A percentile compares a stretch with the other conserved stretches of the same genome.
These are phyloP conservation scores for Galemys pyrenaicus DNA, from an alignment of 2,113 vertebrate genomes.

Conservation along the genomic window DNA sequence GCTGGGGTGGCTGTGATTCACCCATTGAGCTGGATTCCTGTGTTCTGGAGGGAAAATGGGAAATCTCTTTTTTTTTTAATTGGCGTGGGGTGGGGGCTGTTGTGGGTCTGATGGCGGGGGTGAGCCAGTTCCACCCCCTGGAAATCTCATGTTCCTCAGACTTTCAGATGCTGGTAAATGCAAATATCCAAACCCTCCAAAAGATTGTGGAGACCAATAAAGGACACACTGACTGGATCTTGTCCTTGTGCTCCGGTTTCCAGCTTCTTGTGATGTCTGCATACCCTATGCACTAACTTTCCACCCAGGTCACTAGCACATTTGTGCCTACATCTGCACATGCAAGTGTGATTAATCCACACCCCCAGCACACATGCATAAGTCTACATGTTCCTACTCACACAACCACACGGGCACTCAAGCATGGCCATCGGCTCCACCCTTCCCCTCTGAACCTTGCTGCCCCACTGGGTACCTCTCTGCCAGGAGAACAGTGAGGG, in stretches of 20 bases:
- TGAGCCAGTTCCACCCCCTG: too few species aligned
- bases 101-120: too few species aligned
- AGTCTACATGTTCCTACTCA: neutral
- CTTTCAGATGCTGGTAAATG: neutral
- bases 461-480: neutral
- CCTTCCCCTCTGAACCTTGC: neutral
- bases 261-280: too few species aligned
- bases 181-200: neutral
- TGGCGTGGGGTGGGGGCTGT: too few species aligned
- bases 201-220: neutral
- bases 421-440: accelerated
- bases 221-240: neutral
- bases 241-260: neutral
- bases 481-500: neutral
- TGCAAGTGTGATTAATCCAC: too few species aligned
- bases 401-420: accelerated
- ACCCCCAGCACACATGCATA: accelerated
- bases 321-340: accelerated
- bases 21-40: neutral
- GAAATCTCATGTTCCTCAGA: neutral
- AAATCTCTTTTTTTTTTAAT: too few species aligned
- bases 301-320: neutral
- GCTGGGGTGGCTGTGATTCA: too few species aligned
- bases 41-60: neutral
- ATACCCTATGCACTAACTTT: accelerated